Evolutionary conservation across 1,140 invertebrate species (phyloP).

Genomic region (Aphelenchoides fujianensis): DNA sequence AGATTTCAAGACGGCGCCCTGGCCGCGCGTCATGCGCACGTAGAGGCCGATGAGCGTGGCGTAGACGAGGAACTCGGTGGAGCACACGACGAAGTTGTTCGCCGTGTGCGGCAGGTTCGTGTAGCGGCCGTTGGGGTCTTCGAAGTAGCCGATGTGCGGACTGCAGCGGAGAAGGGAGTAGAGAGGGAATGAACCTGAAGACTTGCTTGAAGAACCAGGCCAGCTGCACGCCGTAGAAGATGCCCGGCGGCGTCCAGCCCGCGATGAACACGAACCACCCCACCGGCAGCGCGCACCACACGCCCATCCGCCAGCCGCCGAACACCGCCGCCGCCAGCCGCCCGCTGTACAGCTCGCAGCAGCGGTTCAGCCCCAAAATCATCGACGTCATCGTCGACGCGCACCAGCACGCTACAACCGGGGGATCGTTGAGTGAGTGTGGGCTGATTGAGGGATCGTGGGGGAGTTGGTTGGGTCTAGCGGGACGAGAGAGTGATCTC

Average conservation of each 20-base stretch:
- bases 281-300: background rate
- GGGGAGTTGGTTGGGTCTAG: no score
- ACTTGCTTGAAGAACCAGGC: constrained; percentile 24
- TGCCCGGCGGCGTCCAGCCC: background rate
- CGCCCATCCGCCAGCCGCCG: background rate
- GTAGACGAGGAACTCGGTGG: background rate
- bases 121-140: background rate
- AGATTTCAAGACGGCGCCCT: no score
- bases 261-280: background rate
- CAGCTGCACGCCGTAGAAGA: constrained; percentile 7
- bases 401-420: constrained; percentile 2
- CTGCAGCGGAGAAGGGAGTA: no score
- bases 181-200: no score
- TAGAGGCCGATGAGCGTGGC: background rate
- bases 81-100: background rate
- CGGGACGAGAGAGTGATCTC: no score
- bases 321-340: background rate
- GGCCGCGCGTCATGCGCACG: background rate
- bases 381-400: background rate
- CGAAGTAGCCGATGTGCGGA: constrained; percentile 17
- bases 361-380: constrained; percentile 19
- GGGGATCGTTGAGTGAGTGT: no score
- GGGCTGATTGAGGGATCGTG: no score
- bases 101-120: background rate
- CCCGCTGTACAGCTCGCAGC: constrained; percentile 12